A percentile compares a stretch with the other conserved stretches of the same genome.
phyloP scores from a whole-genome alignment of 2,113 vertebrate species.

The Aldabrachelys gigantea region DNA sequence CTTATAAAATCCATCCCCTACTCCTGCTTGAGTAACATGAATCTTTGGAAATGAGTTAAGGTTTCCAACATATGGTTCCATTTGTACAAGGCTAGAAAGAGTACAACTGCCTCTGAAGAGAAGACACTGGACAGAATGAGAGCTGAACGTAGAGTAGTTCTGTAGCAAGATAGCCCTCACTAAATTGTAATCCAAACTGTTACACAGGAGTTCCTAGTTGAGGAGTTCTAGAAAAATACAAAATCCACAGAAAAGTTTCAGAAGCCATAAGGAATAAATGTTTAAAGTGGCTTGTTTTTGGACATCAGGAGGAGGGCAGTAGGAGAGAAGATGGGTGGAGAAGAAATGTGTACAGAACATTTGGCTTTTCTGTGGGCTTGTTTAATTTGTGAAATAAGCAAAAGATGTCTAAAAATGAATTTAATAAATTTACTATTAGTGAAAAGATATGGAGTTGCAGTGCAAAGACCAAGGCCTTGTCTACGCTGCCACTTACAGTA shows the following conservation, averaged over 20 bases:
- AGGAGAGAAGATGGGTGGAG: accelerated
- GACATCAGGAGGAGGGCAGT: too few relatives aligned
- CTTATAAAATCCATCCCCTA: background rate
- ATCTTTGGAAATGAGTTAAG: background rate
- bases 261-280: background rate
- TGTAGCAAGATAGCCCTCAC: background rate
- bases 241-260: background rate
- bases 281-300: background rate
- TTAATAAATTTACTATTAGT: background rate
- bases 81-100: background rate
- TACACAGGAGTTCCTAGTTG: background rate
- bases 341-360: background rate
- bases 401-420: background rate
- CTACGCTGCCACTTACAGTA: too few relatives aligned
- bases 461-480: background rate
- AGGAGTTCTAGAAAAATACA: background rate
- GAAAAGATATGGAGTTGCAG: background rate
- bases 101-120: background rate
- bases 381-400: background rate
- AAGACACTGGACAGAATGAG: background rate
- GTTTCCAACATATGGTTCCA: background rate
- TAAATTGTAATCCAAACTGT: background rate
- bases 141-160: background rate
- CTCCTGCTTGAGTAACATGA: background rate
- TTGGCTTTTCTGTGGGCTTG: background rate